Evolutionary conservation across 2,888 invertebrate genomes (phyloP), one percentile per base, ranked within the genome.

Genomic region (Nycteola revayana): DNA sequence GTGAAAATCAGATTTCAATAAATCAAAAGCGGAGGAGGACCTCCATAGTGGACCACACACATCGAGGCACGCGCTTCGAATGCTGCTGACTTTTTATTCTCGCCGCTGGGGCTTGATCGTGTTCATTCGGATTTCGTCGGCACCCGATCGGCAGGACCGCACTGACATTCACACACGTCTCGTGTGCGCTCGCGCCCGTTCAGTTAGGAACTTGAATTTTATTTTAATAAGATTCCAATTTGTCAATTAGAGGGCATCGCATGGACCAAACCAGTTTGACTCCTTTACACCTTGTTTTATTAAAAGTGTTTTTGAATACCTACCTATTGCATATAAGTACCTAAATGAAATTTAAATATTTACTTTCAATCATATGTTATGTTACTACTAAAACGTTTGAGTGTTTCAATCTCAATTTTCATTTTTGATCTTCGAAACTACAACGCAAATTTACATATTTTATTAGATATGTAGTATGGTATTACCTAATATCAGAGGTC

Each of bases 1-100:
- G 85, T 75, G 80, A 86, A 85, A 78, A 76, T 77, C 67, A 45
- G 75, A 75, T 78, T 80, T 70, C 74, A 78, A 84, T 85, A 83
- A 83, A 86, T 86, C 82, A 86, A 78, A 75, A 67, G 58, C 52
- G 50, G 69, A 71, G 55, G 70, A 76, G 80, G 89, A 87, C 90
- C 90, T 87, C 89, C 90, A 51, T 38, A 80, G 87, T 75, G 83
- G 93, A 93, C 93, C 93, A 93, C 93, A 93, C 93, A 92, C 90
- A 87, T 90, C 75, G 92, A 90, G 92, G 93, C 93, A 93, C 93
- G 93, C 93, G 93, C 91, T 91, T 86, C 89, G 89, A 91, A 91
- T 91, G 87, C 82, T 78, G 89, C 89, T 67, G 72, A 73, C 80
- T 82, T 84, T 85, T 87, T 85, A 67, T 78, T 82, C 67, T 72